Conservation (phyloP, 2,888 invertebrate genomes). For the Litoditis marina region DNA sequence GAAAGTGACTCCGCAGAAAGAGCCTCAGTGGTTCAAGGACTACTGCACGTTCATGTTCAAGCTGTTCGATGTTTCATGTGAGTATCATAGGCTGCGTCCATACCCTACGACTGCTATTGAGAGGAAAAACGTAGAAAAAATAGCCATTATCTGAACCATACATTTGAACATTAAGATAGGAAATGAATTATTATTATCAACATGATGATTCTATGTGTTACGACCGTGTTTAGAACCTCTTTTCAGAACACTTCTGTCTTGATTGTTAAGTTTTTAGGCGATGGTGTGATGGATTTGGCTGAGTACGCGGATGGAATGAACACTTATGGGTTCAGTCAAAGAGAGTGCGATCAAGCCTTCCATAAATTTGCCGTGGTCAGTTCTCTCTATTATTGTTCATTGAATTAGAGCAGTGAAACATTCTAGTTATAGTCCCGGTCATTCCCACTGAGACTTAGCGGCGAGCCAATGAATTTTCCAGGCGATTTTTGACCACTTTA, state of each 20-base stretch:
- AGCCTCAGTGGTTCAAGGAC: slow-evolving; percentile 58
- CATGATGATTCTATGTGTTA: too few relatives aligned
- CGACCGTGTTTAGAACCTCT: too few relatives aligned
- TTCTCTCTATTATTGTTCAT: background rate
- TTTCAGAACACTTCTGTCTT: too few relatives aligned
- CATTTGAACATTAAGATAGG: too few relatives aligned
- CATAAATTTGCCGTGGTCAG: slow-evolving; percentile 41
- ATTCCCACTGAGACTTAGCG: too few relatives aligned
- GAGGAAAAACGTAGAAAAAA: background rate
- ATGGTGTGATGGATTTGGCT: slow-evolving; percentile 56
- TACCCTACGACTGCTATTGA: background rate
- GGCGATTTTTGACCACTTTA: too few relatives aligned
- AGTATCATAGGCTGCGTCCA: background rate
- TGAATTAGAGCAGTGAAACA: background rate
- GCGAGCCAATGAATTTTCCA: too few relatives aligned
- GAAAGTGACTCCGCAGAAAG: slow-evolving; percentile 40
- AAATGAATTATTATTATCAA: too few relatives aligned
- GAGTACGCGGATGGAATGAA: slow-evolving; percentile 61
- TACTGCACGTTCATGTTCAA: slow-evolving; percentile 61
- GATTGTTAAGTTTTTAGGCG: too few relatives aligned
- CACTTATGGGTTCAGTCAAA: slow-evolving; percentile 48
- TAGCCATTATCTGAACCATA: too few relatives aligned
- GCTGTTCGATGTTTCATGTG: slow-evolving; percentile 60
- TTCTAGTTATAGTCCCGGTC: too few relatives aligned
- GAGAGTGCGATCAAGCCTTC: slow-evolving; percentile 50